phyloP scores from a whole-genome alignment of 1,140 invertebrate species.

The Drosophila suzukii region DNA sequence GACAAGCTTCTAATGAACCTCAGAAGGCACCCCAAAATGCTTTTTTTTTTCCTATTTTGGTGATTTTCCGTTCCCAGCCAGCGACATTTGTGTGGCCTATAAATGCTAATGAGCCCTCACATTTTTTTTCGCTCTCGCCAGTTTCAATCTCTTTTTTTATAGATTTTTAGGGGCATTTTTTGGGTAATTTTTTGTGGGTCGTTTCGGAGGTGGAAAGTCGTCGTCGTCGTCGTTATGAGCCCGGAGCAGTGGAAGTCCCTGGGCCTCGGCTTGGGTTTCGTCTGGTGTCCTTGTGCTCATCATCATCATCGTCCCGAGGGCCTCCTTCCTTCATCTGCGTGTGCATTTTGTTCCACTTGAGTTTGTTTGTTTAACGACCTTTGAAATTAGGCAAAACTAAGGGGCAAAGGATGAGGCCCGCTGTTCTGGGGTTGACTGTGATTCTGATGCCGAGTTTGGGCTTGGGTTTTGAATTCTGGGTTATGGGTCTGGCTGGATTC shows the following conservation, averaged over 20 bases:
- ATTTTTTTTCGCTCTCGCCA: conserved; percentile 33
- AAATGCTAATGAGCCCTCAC: conserved; percentile 75
- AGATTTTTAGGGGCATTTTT: conserved; percentile 78
- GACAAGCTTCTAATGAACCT: conserved; percentile 82
- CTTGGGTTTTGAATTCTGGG: not conserved
- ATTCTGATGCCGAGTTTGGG: not conserved
- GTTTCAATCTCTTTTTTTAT: conserved; percentile 43
- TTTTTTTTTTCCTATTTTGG: not conserved
- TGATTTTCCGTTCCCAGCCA: conserved; percentile 24
- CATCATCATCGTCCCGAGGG: conserved; percentile 31
- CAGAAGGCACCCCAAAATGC: conserved; percentile 45
- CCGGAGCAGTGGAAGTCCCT: not conserved
- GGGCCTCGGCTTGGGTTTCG: too few relatives aligned
- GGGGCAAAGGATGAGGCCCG: conserved; percentile 62
- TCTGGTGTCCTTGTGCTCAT: conserved; percentile 15
- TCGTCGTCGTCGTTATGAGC: conserved; percentile 1
- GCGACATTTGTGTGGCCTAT: conserved; percentile 73
- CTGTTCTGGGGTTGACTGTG: conserved; percentile 25
- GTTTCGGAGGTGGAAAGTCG: conserved; percentile 34
- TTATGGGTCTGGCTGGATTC: not conserved
- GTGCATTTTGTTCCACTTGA: conserved; percentile 83
- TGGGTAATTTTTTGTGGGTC: conserved; percentile 74
- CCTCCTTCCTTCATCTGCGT: conserved; percentile 46
- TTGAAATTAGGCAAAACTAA: conserved; percentile 83
- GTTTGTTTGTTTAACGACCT: conserved; percentile 84